Evolutionary conservation across 2,797 vertebrate genomes (phyloP).

Genomic region (Crypturellus tataupa): DNA sequence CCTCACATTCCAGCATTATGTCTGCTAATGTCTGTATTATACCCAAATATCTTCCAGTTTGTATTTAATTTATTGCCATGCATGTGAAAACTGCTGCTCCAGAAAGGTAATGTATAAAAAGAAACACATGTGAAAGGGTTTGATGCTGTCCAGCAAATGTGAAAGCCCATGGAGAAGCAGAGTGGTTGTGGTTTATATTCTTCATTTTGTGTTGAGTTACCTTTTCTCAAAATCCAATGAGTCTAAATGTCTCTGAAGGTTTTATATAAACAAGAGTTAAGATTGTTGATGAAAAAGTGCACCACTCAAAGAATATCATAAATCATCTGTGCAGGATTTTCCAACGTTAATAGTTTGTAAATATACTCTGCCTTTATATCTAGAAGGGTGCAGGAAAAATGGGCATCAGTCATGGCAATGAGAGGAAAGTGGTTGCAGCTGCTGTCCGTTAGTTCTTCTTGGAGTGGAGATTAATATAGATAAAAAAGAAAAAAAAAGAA

Average conservation of each 20-base stretch:
- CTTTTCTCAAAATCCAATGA: background rate
- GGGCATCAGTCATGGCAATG: background rate
- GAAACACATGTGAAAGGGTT: background rate
- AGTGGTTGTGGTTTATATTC: background rate
- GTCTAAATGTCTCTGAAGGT: background rate
- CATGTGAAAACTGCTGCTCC: background rate
- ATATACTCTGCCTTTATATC: background rate
- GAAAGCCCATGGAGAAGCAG: background rate
- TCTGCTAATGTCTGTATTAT: background rate
- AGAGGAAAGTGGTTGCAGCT: background rate
- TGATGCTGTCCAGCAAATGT: background rate
- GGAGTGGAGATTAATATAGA: background rate
- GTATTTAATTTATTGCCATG: background rate
- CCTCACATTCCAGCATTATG: background rate
- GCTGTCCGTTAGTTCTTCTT: background rate
- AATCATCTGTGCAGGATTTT: background rate
- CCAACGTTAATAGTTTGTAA: background rate
- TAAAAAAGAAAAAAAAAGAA: no score
- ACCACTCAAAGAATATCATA: background rate
- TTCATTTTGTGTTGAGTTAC: background rate
- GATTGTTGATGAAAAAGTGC: background rate
- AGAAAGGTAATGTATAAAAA: background rate
- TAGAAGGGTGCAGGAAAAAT: background rate
- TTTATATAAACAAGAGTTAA: constrained; percentile 2
- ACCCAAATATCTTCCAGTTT: background rate